Conservation (phyloP, 1,140 invertebrate genomes). For the Acromyrmex heyeri region DNA sequence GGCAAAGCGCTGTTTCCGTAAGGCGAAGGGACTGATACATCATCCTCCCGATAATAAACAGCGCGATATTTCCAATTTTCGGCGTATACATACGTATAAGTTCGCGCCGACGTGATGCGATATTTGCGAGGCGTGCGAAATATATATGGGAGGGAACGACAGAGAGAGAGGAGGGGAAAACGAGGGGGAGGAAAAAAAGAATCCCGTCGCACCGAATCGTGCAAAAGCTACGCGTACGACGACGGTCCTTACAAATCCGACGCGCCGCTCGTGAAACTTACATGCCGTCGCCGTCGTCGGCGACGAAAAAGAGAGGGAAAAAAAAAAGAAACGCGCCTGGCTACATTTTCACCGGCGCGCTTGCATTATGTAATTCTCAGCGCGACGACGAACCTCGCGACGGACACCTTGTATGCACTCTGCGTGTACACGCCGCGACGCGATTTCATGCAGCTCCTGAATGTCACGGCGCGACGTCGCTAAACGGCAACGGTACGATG, state of each 20-base stretch:
- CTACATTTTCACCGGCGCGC: slow-evolving; percentile 43
- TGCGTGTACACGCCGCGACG: slow-evolving; percentile 21
- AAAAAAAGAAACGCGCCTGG: slow-evolving; percentile 13
- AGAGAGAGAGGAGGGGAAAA: too few species aligned
- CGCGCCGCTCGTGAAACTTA: slow-evolving; percentile 61
- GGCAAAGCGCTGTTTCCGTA: slow-evolving; percentile 55
- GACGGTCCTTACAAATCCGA: slow-evolving; percentile 54
- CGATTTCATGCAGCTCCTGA: slow-evolving; percentile 44
- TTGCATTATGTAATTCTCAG: slow-evolving; percentile 61
- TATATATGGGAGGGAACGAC: background rate
- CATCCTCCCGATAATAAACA: slow-evolving; percentile 61
- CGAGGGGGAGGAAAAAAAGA: background rate
- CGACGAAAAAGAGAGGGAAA: slow-evolving; percentile 36
- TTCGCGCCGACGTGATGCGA: slow-evolving; percentile 55
- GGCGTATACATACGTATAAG: slow-evolving; percentile 54
- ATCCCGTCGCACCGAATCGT: slow-evolving; percentile 35
- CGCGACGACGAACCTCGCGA: slow-evolving; percentile 42
- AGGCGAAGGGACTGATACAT: slow-evolving; percentile 56
- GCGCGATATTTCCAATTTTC: slow-evolving; percentile 63
- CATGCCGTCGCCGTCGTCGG: slow-evolving; percentile 46
- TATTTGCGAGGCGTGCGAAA: slow-evolving; percentile 52
- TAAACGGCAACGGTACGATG: slow-evolving; percentile 25
- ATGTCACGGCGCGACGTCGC: slow-evolving; percentile 1
- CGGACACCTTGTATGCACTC: slow-evolving; percentile 43
- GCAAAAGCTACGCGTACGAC: slow-evolving; percentile 52